Conservation (phyloP, 2,113 vertebrate species). For the Protomyctophum bolini region DNA sequence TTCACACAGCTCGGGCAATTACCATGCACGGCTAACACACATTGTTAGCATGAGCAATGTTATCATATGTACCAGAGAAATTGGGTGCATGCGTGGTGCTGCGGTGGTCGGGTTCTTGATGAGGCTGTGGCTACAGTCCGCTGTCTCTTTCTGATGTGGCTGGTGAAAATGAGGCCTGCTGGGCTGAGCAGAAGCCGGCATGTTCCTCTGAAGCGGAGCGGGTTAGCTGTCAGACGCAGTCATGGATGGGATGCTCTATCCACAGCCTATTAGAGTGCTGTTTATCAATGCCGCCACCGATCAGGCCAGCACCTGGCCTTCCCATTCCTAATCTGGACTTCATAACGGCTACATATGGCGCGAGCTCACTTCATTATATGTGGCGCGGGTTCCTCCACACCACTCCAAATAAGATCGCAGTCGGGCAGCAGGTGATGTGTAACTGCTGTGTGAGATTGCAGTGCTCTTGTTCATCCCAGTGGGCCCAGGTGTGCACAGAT, state of each 20-base stretch:
- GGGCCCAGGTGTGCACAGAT: slow-evolving; percentile 23
- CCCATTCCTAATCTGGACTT: slow-evolving; percentile 68
- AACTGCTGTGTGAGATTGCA: slow-evolving; percentile 40
- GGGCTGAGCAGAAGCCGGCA: slow-evolving; percentile 42
- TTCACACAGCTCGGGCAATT: slow-evolving; percentile 26
- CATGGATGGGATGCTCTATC: slow-evolving; percentile 72
- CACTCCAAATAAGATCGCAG: slow-evolving; percentile 48
- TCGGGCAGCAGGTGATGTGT: slow-evolving; percentile 47
- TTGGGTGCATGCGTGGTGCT: slow-evolving; percentile 34
- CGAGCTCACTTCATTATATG: slow-evolving; percentile 66
- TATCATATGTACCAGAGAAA: slow-evolving; percentile 13
- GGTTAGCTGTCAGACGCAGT: slow-evolving; percentile 69
- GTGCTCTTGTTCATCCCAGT: slow-evolving; percentile 27
- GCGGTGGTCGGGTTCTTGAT: slow-evolving; percentile 37
- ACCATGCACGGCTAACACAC: slow-evolving; percentile 30
- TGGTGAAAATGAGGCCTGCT: slow-evolving; percentile 63
- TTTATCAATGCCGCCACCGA: slow-evolving; percentile 72
- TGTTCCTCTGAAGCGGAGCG: slow-evolving; percentile 66
- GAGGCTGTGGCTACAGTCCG: slow-evolving; percentile 55
- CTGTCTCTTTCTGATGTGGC: slow-evolving; percentile 43
- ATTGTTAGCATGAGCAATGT: slow-evolving; percentile 25
- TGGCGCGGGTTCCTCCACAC: slow-evolving; percentile 27
- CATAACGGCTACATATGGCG: slow-evolving; percentile 66
- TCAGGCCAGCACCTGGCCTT: slow-evolving; percentile 56
- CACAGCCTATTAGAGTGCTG: slow-evolving; percentile 70